These are phyloP conservation scores for Achroia grisella DNA, from an alignment of 1,140 invertebrate species.

Conservation along the genomic window DNA sequence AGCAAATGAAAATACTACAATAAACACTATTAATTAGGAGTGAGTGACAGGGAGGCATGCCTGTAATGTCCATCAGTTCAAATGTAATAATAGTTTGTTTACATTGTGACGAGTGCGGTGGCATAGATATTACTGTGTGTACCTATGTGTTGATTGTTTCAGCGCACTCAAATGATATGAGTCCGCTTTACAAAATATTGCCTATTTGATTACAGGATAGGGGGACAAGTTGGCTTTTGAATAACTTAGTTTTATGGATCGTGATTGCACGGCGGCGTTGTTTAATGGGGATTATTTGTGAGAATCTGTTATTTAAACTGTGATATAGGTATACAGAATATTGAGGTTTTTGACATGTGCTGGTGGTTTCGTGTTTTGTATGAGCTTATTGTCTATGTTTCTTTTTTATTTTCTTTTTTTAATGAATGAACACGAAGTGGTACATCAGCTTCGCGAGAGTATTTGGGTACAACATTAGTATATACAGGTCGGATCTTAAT, in stretches of 20 bases:
- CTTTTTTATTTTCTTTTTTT: too few relatives aligned
- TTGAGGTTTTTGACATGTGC: too few relatives aligned
- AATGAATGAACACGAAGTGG: too few relatives aligned
- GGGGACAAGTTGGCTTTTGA: conserved; percentile 10
- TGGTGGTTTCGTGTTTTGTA: too few relatives aligned
- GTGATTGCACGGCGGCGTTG: conserved; percentile 13
- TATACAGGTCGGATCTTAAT: too few relatives aligned
- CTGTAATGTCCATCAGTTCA: conserved; percentile 22
- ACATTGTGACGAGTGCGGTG: conserved; percentile 5
- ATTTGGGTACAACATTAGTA: too few relatives aligned
- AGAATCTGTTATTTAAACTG: neutral
- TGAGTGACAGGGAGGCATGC: conserved; percentile 26
- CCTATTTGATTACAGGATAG: conserved; percentile 9
- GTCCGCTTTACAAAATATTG: conserved; percentile 5
- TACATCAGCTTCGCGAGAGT: too few relatives aligned
- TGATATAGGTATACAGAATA: too few relatives aligned
- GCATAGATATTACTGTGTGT: neutral
- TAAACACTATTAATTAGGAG: conserved; percentile 44
- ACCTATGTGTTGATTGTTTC: conserved; percentile 20
- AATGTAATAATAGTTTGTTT: conserved; percentile 44
- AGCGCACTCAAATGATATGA: conserved; percentile 15
- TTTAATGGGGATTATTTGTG: conserved; percentile 6
- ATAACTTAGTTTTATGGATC: conserved; percentile 24
- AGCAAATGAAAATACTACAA: conserved; percentile 45
- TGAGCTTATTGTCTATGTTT: too few relatives aligned